Evolutionary conservation across 2,113 vertebrate species (phyloP).

Genomic region (Dolichallabes microphthalmus): DNA sequence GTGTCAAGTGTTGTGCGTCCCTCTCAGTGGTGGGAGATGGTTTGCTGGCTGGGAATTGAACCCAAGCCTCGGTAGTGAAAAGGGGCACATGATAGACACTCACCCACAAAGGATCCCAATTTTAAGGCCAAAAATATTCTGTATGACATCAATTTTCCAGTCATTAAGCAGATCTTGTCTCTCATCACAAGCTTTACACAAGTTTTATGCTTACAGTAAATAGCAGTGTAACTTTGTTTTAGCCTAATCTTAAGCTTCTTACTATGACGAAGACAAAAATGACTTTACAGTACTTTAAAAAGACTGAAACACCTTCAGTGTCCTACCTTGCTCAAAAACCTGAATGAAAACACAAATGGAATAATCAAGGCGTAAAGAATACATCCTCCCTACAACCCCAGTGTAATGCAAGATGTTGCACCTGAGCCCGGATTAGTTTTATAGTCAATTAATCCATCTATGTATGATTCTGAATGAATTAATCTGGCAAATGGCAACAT

Average conservation of each 20-base stretch:
- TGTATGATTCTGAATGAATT: not conserved
- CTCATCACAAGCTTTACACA: not conserved
- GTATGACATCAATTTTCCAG: not conserved
- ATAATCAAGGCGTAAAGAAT: not conserved
- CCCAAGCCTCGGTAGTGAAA: too few relatives aligned
- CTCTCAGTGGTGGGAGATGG: too few relatives aligned
- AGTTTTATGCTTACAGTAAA: not conserved
- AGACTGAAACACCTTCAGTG: not conserved
- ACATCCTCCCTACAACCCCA: too few relatives aligned
- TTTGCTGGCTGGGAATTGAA: too few relatives aligned
- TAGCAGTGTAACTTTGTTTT: not conserved
- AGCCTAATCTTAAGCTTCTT: not conserved
- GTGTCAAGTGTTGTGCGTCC: too few relatives aligned
- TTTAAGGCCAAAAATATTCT: not conserved
- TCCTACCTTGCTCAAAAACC: not conserved
- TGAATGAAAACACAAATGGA: not conserved
- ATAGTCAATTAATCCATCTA: not conserved
- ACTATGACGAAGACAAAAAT: not conserved
- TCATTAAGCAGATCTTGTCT: not conserved
- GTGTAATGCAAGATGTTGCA: not conserved
- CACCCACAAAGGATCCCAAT: not conserved
- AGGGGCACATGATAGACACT: too few relatives aligned
- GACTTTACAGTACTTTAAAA: too few relatives aligned
- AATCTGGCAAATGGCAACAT: not conserved
- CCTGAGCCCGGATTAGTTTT: not conserved